These are phyloP conservation scores for Odontocerum albicorne DNA, from an alignment of 2,888 invertebrate species.

Conservation along the genomic window DNA sequence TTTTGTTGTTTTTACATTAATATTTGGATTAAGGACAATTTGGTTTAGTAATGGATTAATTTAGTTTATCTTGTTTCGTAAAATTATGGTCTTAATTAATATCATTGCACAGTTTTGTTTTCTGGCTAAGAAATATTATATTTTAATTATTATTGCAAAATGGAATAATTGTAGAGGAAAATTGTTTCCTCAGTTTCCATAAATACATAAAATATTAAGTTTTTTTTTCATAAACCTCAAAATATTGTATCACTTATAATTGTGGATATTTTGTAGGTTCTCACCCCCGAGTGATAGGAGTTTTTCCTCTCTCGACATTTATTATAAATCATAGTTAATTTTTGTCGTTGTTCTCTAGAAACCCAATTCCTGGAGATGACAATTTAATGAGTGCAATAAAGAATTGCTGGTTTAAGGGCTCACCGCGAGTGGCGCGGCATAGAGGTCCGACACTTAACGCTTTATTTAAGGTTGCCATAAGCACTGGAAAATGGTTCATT, in stretches of 20 bases:
- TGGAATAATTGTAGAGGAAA: too few species aligned
- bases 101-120: too few species aligned
- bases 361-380: slow-evolving; percentile 33
- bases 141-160: too few species aligned
- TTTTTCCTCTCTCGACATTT: slow-evolving; percentile 14
- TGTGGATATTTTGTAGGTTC: not conserved
- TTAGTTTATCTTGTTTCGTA: too few species aligned
- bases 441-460: slow-evolving; percentile 11
- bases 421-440: not conserved
- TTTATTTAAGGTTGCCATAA: slow-evolving; percentile 20
- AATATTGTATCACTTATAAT: not conserved
- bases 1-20: too few species aligned
- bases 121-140: too few species aligned
- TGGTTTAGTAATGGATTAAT: too few species aligned
- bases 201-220: too few species aligned
- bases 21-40: too few species aligned
- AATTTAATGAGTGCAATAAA: slow-evolving; percentile 33
- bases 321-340: slow-evolving; percentile 28
- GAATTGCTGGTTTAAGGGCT: slow-evolving; percentile 28
- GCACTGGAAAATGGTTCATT: not conserved
- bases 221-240: too few species aligned
- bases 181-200: too few species aligned
- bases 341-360: slow-evolving; percentile 26
- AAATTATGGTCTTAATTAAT: too few species aligned
- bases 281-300: slow-evolving; percentile 4